Conservation (phyloP, 2,888 invertebrate species). For the Abscondita cerata region DNA sequence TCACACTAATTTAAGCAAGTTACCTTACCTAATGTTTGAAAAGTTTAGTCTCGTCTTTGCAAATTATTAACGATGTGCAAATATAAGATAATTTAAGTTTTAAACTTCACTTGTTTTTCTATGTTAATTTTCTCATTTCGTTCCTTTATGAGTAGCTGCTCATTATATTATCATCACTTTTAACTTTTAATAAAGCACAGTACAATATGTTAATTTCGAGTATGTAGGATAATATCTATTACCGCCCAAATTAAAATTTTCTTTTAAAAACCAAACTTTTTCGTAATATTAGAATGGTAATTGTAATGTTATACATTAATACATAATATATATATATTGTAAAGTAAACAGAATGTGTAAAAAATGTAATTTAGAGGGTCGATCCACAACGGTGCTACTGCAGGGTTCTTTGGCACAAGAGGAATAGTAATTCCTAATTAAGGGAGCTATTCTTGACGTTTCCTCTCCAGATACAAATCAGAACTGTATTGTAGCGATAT, state of each 20-base stretch:
- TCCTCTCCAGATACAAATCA: constrained; percentile 5
- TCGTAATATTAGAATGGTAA: not conserved
- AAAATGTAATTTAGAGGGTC: constrained; percentile 18
- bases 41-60: constrained; percentile 27
- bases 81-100: constrained; percentile 32
- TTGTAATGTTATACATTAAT: not conserved
- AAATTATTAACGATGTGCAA: constrained; percentile 34
- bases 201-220: no score
- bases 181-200: not conserved
- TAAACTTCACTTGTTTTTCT: constrained; percentile 23
- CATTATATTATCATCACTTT: constrained; percentile 3
- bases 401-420: constrained; percentile 15
- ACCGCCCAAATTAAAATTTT: not conserved
- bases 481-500: not conserved
- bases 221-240: no score
- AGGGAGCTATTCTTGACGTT: constrained; percentile 16
- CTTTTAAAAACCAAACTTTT: not conserved
- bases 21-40: constrained; percentile 20
- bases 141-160: not conserved
- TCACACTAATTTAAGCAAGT: constrained; percentile 23
- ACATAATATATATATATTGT: not conserved
- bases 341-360: not conserved
- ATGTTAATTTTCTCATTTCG: constrained; percentile 19
- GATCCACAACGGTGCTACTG: constrained; percentile 16
- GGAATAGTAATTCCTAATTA: constrained; percentile 26